Evolutionary conservation across 2,888 invertebrate genomes (phyloP), one percentile per base, ranked within the genome.

Genomic region (Cataglyphis altisquamis): DNA sequence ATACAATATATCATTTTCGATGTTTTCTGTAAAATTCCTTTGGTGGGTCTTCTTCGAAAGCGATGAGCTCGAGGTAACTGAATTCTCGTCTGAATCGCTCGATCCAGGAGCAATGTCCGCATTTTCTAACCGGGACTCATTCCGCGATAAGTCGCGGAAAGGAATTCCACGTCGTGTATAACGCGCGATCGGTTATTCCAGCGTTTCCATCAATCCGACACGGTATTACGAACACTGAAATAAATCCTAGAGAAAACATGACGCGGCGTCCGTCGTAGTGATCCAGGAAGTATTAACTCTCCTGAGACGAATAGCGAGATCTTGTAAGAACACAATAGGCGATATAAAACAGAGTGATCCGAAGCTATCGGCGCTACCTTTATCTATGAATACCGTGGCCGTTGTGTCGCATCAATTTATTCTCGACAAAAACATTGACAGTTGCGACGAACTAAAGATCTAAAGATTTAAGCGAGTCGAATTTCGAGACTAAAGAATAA

Each of bases 161-260:
- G 80, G 82, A 80, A 86, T 88, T 83, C 68, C 67, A 10, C 57
- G 83, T 64, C 52, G 63, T 29, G 64, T 41, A 82, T 68, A 83
- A 86, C 67, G 67, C 52, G 55, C 74, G 63, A 64, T 67, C 55
- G 60, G 68, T 48, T 57, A 66, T 63, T 21, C 57, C 45, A 41
- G 74, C 82, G 70, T 87, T 87, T 84, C 84, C 83, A 89, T 89
- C 89, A 83, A 88, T 86, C 41, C 73, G 87, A 88, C 73, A 89
- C 87, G 89, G 80, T 88, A 70, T 39, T 39, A 52, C 64, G 85
- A 67, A 63, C 86, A 82, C 62, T 72, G 84, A 67, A 83, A 81
- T 73, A 85, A 89, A 84, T 86, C 72, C 8, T 63, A 41, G 45
- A 67, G 84, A 60, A 77, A 86, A 84, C 81, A 85, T 64, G 64